These are phyloP conservation scores for Steatornis caripensis DNA, from an alignment of 2,113 vertebrate genomes.

Conservation along the genomic window DNA sequence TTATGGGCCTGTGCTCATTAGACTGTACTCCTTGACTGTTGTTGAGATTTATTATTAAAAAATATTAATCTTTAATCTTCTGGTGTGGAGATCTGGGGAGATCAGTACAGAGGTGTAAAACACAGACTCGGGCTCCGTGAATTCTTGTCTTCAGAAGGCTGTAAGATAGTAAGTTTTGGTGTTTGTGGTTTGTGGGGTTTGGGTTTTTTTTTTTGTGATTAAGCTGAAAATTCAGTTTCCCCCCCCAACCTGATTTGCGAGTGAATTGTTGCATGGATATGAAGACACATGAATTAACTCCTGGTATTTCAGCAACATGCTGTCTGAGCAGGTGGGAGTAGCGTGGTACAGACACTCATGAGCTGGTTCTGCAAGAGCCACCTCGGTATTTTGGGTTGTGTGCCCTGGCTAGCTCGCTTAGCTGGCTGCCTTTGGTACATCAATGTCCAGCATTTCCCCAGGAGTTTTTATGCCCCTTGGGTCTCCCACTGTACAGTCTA, in stretches of 20 bases:
- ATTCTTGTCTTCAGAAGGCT: neutral
- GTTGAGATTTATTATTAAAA: neutral
- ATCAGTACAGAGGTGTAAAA: neutral
- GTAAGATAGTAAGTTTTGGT: neutral
- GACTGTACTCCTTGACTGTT: neutral
- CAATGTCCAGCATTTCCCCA: neutral
- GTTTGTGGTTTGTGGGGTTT: neutral
- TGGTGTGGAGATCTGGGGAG: neutral
- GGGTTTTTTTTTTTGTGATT: neutral
- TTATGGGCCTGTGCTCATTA: neutral
- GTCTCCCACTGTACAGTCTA: neutral
- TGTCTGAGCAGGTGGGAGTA: neutral
- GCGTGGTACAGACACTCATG: fast-evolving
- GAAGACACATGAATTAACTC: neutral
- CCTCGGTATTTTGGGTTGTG: neutral
- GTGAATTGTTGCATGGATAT: neutral
- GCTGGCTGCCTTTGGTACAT: neutral
- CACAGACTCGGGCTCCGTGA: neutral
- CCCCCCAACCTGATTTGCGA: neutral
- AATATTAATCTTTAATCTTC: neutral
- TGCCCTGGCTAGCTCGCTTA: fast-evolving
- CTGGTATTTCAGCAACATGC: neutral
- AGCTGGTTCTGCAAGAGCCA: neutral
- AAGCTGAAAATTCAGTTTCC: neutral
- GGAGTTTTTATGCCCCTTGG: neutral